Evolutionary conservation across 2,888 invertebrate species (phyloP), one percentile per base, ranked within the genome.

Genomic region (Galerucella calmariensis): DNA sequence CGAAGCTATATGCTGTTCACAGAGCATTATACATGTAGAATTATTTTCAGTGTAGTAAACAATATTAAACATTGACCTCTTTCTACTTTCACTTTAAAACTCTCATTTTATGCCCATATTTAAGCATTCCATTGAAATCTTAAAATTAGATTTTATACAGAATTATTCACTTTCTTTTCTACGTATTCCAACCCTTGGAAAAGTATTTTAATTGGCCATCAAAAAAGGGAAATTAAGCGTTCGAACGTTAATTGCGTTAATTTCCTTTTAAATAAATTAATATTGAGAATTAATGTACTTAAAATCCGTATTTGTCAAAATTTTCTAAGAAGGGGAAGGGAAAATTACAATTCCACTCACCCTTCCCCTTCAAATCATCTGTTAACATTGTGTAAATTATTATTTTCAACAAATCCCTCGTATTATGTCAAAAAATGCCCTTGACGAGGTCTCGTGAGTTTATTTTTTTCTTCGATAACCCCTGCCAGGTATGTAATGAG

Each of bases 121-220:
- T 12, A 4, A 48, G 14, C 48, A 48, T 48, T 48, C 14, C 48
- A 48, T 2, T 46, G 46, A 46, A 46, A 48, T 65, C 46, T 46
- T n/a, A 65, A 65, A 65, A 65, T 65, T 44, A 41, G 46, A 46
- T 46, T n/a, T 62, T 48, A 12, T 12, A 48, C 2, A 41, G 41
- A n/a, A 62, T 62, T 44, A 44, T 20, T 48, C 9, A 65, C 65
- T 65, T 65, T 65, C 65, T 65, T 16, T 65, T 48, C 65, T 65
- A 46, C 41, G 12, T 24, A 44, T 46, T 65, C 20, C 20, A 20
- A 12, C 5, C 20, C 61, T 12, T 20, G 2, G 24, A 27, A 9
- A 16, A 65, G 9, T 46, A 20, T 20, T 16, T 35, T 9, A 16
- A 20, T 8, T 46, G 44, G n/a, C 10, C 65, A 65, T 65, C 46